Evolutionary conservation across 2,888 invertebrate species (phyloP), one percentile per base, ranked within the genome.

Genomic region (Notodonta dromedarius): DNA sequence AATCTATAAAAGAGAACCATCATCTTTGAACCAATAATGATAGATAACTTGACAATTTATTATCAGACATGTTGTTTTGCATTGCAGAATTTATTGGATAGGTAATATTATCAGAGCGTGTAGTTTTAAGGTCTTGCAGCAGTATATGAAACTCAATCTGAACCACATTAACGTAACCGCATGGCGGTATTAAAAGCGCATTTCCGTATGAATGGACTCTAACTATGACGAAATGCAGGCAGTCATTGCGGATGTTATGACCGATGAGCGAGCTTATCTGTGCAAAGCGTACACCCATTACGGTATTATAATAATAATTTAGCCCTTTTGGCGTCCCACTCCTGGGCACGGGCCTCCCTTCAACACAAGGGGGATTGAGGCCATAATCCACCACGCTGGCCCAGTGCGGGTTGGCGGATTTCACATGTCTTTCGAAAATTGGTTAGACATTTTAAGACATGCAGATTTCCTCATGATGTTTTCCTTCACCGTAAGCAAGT

Each of bases 181-280:
- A 82, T 67, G 67, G 58, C 60, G 56, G 66, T 69, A 74, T 74
- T 72, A 69, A 61, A 76, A 73, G 76, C 74, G 72, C 77, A 82
- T 87, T 88, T 89, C 90, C 88, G 87, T 78, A 79, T 82, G 76
- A 80, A 73, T 77, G 76, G 79, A 80, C 79, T 78, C 73, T 76
- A 77, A 76, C 74, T 74, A 81, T 83, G 82, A 82, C 78, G 77
- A 78, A 81, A 76, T 61, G 62, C 61, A 65, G 63, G 60, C 61
- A 73, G 69, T 71, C 71, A 72, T 67, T 65, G 71, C 79, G 80
- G 79, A 79, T 77, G 70, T 74, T 66, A 76, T 77, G 73, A 77
- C 73, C 72, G 55, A 69, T 56, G 64, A 66, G 71, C 69, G 56
- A 59, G 61, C 71, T 74, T 79, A 81, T 83, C 74, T 71, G 54